Base-by-base conservation (phyloP, 1,140 invertebrate genomes). In the Panagrolaimus sp. region DNA sequence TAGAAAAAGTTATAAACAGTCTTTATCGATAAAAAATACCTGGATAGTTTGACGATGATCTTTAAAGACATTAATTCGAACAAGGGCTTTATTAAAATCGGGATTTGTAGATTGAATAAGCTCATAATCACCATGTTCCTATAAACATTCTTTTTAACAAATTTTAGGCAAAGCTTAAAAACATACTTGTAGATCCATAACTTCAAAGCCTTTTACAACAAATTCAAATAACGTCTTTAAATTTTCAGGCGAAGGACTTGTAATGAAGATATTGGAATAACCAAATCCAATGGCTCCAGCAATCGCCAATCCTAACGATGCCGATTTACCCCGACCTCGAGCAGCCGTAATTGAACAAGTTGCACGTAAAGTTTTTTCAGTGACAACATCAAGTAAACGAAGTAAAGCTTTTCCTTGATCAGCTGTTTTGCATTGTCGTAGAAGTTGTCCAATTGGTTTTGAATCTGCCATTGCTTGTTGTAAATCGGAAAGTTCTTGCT, bases 211-310 rank as follows among this genome's bases (percentile, higher is more conserved):
- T 88, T 97, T 98, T 45, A 97, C 89, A 17, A 97, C 87, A 85
- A 99, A 99, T 83, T 98, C 92, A 86, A 99, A 99, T 1, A 99
- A 85, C 0, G 95, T 98, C 71, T 92, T 94, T 80, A 99, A 88
- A 87, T 99, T 99, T 84, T 99, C 96, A 2, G 95, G 95, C 83
- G 91, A 92, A 1, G 96, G 96, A 73, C 93, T 94, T 0, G 96
- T 96, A 14, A 98, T 93, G 85, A 95, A 98, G 63, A 99, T 92
- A 83, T 98, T 98, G n/a, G 94, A 93, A 84, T 97, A 98, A 21
- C 92, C 91, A 82, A 86, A 87, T 14, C 84, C 86, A 43, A 89
- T 83, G 43, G 87, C 87, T 7, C 85, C 83, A 38, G 87, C 90
- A 38, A 99, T 90, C 1, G 94, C 89, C 55, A 99, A 85, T 6